Evolutionary conservation across 2,888 invertebrate genomes (phyloP), one percentile per base, ranked within the genome.

Genomic region (Ormyrus rosae): DNA sequence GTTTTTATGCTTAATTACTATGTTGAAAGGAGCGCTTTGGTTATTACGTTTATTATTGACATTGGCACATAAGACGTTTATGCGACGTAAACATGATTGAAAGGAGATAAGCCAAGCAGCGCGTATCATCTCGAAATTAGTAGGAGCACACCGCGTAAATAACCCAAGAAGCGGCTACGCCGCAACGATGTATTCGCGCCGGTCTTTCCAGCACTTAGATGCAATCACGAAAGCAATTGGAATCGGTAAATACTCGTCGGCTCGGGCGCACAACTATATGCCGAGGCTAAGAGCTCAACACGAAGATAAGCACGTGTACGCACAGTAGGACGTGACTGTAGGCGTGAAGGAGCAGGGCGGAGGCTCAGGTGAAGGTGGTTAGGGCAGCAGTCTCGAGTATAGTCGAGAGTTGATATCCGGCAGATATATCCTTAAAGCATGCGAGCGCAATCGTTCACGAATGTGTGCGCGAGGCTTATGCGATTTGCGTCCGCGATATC

Each of bases 381-480:
- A 85, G 84, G 73, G 34, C 34, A 34, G 34, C 77, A 78, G 78
- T 80, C 51, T 86, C 85, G 85, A 86, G 86, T 83, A 34, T 34
- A 85, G 85, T 83, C 84, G 84, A 84, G 34, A 34, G 83, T 86
- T 83, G 86, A 88, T 88, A 88, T 86, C 85, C 83, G 83, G 68
- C 86, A 89, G 89, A 90, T 90, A 90, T 89, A 88, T 89, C 89
- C 88, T 89, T 86, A 84, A 85, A 89, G 87, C 90, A 90, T 90
- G 90, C 90, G 87, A 90, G 83, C 85, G 86, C 86, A 89, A 88
- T 87, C 86, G 86, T 84, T 72, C 78, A 71, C 70, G 71, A 76
- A 81, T 84, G 82, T 61, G 34, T 46, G 45, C 50, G 73, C 5
- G 34, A 34, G 34, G 34, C 34, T 34, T 34, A 34, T 34, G 34